These are phyloP conservation scores for Castor canadensis DNA, from an alignment of 2,113 vertebrate species.

Conservation along the genomic window DNA sequence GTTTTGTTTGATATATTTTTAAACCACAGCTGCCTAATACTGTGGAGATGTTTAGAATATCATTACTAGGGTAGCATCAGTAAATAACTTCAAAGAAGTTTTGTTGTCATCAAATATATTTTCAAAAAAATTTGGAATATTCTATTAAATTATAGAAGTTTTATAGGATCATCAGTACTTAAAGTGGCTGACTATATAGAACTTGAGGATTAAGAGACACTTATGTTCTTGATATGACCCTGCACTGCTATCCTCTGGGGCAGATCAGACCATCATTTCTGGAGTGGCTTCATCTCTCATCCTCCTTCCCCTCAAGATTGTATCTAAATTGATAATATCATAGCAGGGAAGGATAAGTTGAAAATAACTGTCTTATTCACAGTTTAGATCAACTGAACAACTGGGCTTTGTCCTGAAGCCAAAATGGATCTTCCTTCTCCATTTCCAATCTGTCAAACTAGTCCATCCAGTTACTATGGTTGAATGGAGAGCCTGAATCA, in stretches of 20 bases:
- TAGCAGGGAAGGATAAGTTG: background rate
- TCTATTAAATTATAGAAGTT: background rate
- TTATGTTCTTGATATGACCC: background rate
- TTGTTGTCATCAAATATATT: background rate
- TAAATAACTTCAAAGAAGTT: background rate
- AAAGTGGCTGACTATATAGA: background rate
- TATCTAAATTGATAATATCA: background rate
- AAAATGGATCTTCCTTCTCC: background rate
- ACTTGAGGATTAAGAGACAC: background rate
- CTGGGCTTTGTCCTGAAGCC: background rate
- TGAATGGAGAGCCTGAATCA: background rate
- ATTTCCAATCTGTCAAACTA: background rate
- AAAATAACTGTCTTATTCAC: background rate
- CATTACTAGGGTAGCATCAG: background rate
- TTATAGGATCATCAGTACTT: background rate
- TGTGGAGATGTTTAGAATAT: background rate
- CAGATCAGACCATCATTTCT: background rate
- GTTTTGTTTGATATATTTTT: conserved; percentile 6
- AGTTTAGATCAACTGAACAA: background rate
- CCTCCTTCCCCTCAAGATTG: background rate
- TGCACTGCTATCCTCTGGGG: accelerated
- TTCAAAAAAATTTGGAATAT: background rate
- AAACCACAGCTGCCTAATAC: background rate
- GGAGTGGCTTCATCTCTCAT: background rate
- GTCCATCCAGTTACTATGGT: background rate